Conservation (phyloP, 2,888 invertebrate species). For the Pterobdella sp. region DNA sequence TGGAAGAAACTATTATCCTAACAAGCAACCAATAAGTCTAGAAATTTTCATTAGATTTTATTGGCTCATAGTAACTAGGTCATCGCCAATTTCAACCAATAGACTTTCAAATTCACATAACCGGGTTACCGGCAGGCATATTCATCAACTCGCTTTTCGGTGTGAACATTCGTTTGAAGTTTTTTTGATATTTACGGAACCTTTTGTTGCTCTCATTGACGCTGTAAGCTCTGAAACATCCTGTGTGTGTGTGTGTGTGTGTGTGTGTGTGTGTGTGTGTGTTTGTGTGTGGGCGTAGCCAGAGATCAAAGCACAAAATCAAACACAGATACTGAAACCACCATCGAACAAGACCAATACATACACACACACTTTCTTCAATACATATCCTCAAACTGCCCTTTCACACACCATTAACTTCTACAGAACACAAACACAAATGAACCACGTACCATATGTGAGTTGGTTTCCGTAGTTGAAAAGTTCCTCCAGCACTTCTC, state of each 20-base stretch:
- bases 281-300: constrained; percentile 6
- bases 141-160: too few relatives aligned
- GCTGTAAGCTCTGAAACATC: background rate
- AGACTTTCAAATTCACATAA: too few relatives aligned
- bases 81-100: too few relatives aligned
- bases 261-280: constrained; percentile 18
- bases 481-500: background rate
- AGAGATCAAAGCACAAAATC: background rate
- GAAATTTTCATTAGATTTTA: too few relatives aligned
- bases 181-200: background rate
- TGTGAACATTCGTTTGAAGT: background rate
- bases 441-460: background rate
- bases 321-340: background rate
- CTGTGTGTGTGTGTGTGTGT: constrained; percentile 8
- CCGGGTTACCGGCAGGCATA: too few relatives aligned
- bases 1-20: too few relatives aligned
- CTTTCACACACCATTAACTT: background rate
- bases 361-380: background rate
- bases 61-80: too few relatives aligned
- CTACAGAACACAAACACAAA: background rate
- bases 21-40: too few relatives aligned
- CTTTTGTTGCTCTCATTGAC: too few relatives aligned
- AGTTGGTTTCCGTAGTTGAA: background rate
- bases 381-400: background rate
- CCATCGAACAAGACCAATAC: background rate